Evolutionary conservation across 2,888 invertebrate species (phyloP), one percentile per base, ranked within the genome.

Genomic region (Rosalia funebris): DNA sequence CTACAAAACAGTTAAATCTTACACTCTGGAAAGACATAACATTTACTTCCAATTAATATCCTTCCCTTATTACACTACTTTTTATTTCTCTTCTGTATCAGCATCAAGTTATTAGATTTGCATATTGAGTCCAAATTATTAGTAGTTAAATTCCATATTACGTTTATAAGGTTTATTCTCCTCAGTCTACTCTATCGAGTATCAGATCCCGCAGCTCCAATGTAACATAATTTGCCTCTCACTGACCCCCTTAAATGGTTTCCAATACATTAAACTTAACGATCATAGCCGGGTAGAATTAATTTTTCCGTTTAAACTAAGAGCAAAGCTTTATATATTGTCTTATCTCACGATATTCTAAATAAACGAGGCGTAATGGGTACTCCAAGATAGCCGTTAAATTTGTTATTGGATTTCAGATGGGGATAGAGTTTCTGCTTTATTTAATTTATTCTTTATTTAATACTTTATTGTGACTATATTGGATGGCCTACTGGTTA

Each of bases 231-330:
- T 37, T 48, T 37, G 17, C 19, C 41, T 37, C 37, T 37, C 34
- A 14, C 32, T 48, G 48, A 48, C 48, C 37, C 48, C 12, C 37
- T 37, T 19, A 48, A 48, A 19, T 17, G 36, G 17, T 37, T 48
- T 48, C 48, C 48, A 20, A 48, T 48, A 48, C 48, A 48, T 48
- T 48, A 37, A 17, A 11, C 32, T 36, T 48, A 17, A 48, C 48
- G 37, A 34, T 36, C 11, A 36, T 32, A 32, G 14, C 32, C 15
- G 15, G 10, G 9, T 31, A 14, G 2, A 16, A 32, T 15, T 46
- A 32, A 46, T 44, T 44, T 44, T 44, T 19, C 44, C 15, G 4
- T 14, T 7, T 41, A 41, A 15, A 15, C 16, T 44, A 11, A 44
- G 19, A 44, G 19, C 19, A 9, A 5, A 9, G 17, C 42, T 20